These are phyloP conservation scores for Limanda limanda DNA, from an alignment of 2,113 vertebrate genomes.

Conservation along the genomic window DNA sequence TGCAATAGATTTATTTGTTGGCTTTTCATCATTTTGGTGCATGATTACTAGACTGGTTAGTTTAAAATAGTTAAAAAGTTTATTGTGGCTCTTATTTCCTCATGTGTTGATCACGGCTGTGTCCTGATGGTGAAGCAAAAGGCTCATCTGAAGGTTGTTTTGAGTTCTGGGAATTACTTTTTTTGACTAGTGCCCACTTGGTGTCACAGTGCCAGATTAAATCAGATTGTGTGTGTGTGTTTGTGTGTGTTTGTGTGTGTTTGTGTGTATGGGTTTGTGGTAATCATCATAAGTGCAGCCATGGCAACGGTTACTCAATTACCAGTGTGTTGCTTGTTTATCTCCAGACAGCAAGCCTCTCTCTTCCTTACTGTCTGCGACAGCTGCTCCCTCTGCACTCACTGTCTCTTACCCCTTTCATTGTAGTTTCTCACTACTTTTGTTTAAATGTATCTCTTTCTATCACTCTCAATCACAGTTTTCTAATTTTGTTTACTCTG, in stretches of 20 bases:
- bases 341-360: constrained; percentile 18
- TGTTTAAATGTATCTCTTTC: not conserved
- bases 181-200: not conserved
- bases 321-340: constrained; percentile 56
- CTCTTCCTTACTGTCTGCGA: constrained; percentile 28
- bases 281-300: constrained; percentile 49
- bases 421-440: not conserved
- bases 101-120: not conserved
- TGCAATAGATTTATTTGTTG: not conserved
- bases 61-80: not conserved
- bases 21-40: not conserved
- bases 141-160: not conserved
- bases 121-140: not conserved
- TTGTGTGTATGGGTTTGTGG: constrained; percentile 7
- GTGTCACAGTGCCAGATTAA: constrained; percentile 7
- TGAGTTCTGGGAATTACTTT: not conserved
- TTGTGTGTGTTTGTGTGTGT: not conserved
- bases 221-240: not conserved
- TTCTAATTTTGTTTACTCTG: not conserved
- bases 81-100: not conserved
- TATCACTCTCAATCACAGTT: too few relatives aligned
- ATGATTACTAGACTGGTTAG: not conserved
- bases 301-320: constrained; percentile 56
- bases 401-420: not conserved
- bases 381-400: constrained; percentile 52